These are phyloP conservation scores for Neotragus pygmaeus DNA, from an alignment of 2,113 vertebrate species.

Conservation along the genomic window DNA sequence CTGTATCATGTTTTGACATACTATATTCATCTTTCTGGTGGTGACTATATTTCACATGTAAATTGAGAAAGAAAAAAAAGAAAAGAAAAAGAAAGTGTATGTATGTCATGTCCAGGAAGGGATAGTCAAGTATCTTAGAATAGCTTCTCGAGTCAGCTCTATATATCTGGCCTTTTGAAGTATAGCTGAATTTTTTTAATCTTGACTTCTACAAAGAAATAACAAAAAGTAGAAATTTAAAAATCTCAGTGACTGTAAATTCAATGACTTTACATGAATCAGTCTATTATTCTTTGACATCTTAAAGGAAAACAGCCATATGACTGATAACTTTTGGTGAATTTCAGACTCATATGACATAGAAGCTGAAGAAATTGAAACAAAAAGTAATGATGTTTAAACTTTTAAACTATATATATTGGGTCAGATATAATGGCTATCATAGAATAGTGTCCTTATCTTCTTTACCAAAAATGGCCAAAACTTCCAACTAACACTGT, in stretches of 20 bases:
- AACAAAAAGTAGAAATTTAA: constrained; percentile 25
- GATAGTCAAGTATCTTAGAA: neutral
- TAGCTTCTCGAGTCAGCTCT: neutral
- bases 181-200: neutral
- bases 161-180: neutral
- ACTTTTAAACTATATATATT: neutral
- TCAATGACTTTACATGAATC: neutral
- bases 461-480: constrained; percentile 9
- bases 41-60: constrained; percentile 11
- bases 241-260: neutral
- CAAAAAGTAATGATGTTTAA: neutral
- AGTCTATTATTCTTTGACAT: constrained; percentile 20
- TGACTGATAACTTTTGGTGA: constrained; percentile 6
- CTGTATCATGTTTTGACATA: neutral
- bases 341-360: neutral
- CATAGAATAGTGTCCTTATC: neutral
- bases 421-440: neutral
- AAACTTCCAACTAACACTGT: neutral
- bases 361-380: constrained; percentile 29
- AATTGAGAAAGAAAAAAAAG: neutral
- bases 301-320: constrained; percentile 11
- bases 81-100: fast-evolving
- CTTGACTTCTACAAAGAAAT: constrained; percentile 9
- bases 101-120: neutral
- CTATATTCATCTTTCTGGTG: neutral